Base-by-base conservation (phyloP, 2,888 invertebrate species). In the Helicoverpa assulta region DNA sequence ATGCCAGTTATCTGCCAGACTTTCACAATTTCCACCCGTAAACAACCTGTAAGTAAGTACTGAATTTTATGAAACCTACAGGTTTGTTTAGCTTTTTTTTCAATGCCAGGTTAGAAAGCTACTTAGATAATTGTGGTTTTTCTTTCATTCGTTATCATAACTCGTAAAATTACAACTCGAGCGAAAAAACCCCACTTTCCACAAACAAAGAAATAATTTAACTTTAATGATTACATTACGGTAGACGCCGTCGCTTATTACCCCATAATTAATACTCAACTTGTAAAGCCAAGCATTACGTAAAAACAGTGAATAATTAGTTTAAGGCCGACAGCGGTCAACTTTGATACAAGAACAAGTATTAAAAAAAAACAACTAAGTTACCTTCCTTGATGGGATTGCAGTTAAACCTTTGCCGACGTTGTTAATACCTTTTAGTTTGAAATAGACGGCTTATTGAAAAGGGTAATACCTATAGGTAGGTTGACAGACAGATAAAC, bases 231-330 rank as follows among this genome's bases (percentile, higher is more conserved):
- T 75, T 61, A 75, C 67, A 78, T 80, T 75, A 70, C 16, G 63
- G 55, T 60, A 59, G 70, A 58, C 70, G 71, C 72, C 70, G 61
- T 67, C 72, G 75, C 78, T 81, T 72, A 80, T 78, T 78, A 65
- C 56, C 18, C 52, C 66, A 52, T 76, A 81, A 80, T 81, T 81
- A 81, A 75, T 72, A 68, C 75, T 68, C 63, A 64, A 67, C 61
- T 78, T 75, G 40, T 70, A 70, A 62, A 72, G 52, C 33, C 56
- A 65, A 69, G 68, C 58, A 63, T 73, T 78, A 78, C 64, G 81
- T 71, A 56, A 75, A 68, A 67, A 70, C 78, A 72, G 72, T 74
- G 56, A 69, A 78, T 81, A 81, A 80, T 78, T 74, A 78, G 81
- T 78, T 74, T 74, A 74, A 56, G 61, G 67, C 51, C 52, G 60